Evolutionary conservation across 2,797 vertebrate species (phyloP), one percentile per base, ranked within the genome.

Genomic region (Lepidocolaptes lacrymiger): DNA sequence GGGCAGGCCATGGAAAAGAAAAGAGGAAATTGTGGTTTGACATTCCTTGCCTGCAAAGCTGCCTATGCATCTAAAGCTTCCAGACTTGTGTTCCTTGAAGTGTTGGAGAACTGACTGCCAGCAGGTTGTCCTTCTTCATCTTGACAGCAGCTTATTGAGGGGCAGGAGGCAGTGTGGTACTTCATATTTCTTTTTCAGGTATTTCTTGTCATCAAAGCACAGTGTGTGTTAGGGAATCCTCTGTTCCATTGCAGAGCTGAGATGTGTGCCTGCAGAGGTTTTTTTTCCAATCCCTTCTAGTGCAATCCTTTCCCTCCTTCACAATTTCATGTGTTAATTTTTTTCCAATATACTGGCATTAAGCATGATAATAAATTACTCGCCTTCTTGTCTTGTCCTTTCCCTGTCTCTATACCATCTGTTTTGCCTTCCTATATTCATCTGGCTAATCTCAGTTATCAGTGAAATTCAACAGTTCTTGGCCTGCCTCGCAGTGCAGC

Each of bases 11-110:
- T 37, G 46, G 71, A 66, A 91, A 48, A 32, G 51, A 92, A 82
- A 68, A 55, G 51, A 90, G 88, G 88, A 97, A 91, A 27, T 64
- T 72, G 46, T 93, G 89, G 88, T 93, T 97, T 96, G 62, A 76
- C 66, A 18, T 54, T 88, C 43, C 28, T 59, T 59, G 36, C 73
- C 66, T 0, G 0, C 73, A 88, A 68, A 91, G 73, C 54, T 90
- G 82, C 62, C 32, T 84, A 26, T 75, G 46, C 9, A 43, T 80
- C 74, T 83, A 64, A 88, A 81, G 49, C 72, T 95, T 93, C 80
- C 71, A 88, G 46, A 52, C 27, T 62, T 68, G 32, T 64, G 23
- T 64, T 93, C 54, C 30, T 75, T 88, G 61, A 67, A 64, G 58
- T 36, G 17, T 41, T 75, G 37, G 32, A 89, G 49, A 34, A 62